These are phyloP conservation scores for Sula dactylatra DNA, from an alignment of 2,113 vertebrate species.

Conservation along the genomic window DNA sequence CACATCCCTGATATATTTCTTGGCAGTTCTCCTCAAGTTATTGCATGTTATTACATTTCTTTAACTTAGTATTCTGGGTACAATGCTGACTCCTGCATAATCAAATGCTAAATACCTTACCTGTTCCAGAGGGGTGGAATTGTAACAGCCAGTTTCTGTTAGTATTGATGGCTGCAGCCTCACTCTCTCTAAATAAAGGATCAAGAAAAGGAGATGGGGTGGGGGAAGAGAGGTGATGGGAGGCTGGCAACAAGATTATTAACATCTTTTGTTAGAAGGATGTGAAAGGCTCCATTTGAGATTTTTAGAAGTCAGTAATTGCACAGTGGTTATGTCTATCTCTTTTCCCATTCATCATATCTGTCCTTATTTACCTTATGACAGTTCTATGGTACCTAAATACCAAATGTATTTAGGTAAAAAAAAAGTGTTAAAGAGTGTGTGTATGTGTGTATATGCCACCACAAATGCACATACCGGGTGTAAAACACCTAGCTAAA, in stretches of 20 bases:
- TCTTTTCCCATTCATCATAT: neutral
- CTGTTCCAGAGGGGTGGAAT: neutral
- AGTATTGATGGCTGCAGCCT: neutral
- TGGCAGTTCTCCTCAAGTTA: neutral
- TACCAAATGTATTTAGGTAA: neutral
- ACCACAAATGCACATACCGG: no score
- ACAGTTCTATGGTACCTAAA: rapidly evolving
- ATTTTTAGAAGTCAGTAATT: neutral
- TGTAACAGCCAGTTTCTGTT: neutral
- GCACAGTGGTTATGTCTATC: neutral
- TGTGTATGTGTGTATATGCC: neutral
- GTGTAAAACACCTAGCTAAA: neutral
- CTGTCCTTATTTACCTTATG: neutral
- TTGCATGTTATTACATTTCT: neutral
- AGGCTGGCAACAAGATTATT: neutral
- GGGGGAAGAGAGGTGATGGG: neutral
- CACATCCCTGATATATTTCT: neutral
- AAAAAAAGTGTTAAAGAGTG: neutral
- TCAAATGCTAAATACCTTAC: neutral
- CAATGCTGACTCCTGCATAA: neutral
- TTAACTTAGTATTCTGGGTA: neutral
- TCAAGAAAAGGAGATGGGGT: neutral
- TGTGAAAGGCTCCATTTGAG: neutral
- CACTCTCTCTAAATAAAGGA: neutral
- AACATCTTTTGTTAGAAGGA: neutral